These are phyloP conservation scores for Glossophaga mutica DNA, from an alignment of 2,797 vertebrate genomes.

Conservation along the genomic window DNA sequence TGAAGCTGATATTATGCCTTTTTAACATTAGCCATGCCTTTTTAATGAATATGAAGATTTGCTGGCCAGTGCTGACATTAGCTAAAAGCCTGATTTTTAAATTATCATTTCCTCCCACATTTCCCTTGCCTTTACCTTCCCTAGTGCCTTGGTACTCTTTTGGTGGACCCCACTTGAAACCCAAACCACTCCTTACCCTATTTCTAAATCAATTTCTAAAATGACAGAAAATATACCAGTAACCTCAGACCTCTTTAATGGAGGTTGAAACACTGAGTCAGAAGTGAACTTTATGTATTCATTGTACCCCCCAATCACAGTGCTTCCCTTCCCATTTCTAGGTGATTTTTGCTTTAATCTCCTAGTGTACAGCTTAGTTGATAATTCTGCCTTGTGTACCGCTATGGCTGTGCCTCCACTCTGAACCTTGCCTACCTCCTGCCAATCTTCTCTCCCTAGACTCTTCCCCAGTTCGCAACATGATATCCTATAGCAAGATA, in stretches of 20 bases:
- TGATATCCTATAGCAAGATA: background rate
- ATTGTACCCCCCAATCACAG: background rate
- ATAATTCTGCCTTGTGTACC: background rate
- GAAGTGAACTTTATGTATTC: background rate
- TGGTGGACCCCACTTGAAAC: background rate
- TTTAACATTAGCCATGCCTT: constrained; percentile 61
- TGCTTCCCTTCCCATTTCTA: background rate
- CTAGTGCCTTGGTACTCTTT: background rate
- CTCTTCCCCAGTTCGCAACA: background rate
- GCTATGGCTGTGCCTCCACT: background rate
- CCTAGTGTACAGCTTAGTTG: background rate
- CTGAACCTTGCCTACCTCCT: background rate
- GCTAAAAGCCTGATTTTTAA: constrained; percentile 41
- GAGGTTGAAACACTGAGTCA: background rate
- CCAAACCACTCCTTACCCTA: background rate
- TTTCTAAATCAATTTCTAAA: background rate
- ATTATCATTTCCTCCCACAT: constrained; percentile 23
- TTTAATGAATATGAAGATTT: constrained; percentile 54
- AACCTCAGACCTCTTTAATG: background rate
- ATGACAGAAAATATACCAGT: constrained; percentile 19
- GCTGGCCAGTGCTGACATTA: constrained; percentile 22
- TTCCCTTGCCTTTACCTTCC: constrained; percentile 39
- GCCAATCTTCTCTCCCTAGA: background rate
- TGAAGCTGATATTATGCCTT: constrained; percentile 56
- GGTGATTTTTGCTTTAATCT: constrained; percentile 9